A percentile compares a stretch with the other conserved stretches of the same genome.
Conservation (phyloP, 2,888 invertebrate genomes). For the Candidula unifasciata region DNA sequence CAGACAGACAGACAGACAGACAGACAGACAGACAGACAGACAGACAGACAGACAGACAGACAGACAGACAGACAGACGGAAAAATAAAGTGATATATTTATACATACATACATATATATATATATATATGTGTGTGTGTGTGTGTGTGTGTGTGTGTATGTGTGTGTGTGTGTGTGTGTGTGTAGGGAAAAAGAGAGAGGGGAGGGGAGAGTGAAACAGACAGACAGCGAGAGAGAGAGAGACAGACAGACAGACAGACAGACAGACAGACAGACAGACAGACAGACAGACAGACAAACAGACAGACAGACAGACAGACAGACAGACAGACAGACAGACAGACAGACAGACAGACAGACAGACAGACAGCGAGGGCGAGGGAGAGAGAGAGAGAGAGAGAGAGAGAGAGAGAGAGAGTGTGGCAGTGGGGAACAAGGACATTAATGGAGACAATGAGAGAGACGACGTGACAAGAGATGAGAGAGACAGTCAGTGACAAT, state of each 20-base stretch:
- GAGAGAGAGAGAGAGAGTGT: too few species aligned
- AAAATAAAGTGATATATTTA: background rate
- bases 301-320: conserved; percentile 26
- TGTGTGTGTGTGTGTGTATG: background rate
- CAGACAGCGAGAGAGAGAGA: too few species aligned
- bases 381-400: too few species aligned
- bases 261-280: too few species aligned
- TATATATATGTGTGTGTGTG: background rate
- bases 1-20: conserved; percentile 6
- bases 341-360: conserved; percentile 34
- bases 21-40: background rate
- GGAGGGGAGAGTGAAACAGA: too few species aligned
- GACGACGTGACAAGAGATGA: too few species aligned
- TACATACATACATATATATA: background rate
- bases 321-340: conserved; percentile 34
- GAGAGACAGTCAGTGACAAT: too few species aligned
- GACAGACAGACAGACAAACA: too few species aligned
- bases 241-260: too few species aligned
- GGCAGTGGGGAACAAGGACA: too few species aligned
- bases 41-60: background rate
- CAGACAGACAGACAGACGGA: background rate
- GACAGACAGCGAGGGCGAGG: background rate
- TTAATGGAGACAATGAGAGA: too few species aligned
- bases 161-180: background rate
- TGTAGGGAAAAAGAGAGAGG: too few species aligned